phyloP scores from a whole-genome alignment of 2,888 invertebrate genomes.

The Ennomos erosarius region DNA sequence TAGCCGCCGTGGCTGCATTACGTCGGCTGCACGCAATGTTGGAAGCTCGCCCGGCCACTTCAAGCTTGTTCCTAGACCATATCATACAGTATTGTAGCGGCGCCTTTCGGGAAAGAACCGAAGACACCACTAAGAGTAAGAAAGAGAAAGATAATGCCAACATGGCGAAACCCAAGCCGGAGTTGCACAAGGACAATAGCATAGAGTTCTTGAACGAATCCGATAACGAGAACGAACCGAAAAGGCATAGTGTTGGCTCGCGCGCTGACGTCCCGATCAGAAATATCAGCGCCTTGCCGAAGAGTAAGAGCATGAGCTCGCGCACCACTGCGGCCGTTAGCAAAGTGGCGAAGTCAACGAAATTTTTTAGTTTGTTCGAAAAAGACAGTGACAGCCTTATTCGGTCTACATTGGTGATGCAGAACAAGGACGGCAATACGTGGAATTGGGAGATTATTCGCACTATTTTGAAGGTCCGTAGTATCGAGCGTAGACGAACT shows the following conservation, averaged over 20 bases:
- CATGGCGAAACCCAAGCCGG: constrained; percentile 60
- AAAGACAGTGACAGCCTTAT: constrained; percentile 88
- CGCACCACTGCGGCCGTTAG: constrained; percentile 61
- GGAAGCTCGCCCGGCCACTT: constrained; percentile 92
- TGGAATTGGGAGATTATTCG: constrained; percentile 98
- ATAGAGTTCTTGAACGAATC: constrained; percentile 75
- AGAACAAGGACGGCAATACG: constrained; percentile 90
- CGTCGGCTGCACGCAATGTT: constrained; percentile 92
- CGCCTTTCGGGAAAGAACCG: constrained; percentile 63
- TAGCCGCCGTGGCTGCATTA: constrained; percentile 92
- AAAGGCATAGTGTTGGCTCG: constrained; percentile 77
- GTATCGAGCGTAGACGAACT: no score
- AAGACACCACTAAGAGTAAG: constrained; percentile 65
- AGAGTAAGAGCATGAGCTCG: constrained; percentile 79
- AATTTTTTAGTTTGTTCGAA: constrained; percentile 84
- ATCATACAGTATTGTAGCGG: constrained; percentile 87
- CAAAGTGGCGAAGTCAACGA: constrained; percentile 56
- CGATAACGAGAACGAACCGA: constrained; percentile 71
- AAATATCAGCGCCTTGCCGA: constrained; percentile 77
- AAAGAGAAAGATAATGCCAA: constrained; percentile 76
- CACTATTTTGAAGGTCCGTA: constrained; percentile 88
- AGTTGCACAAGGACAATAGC: constrained; percentile 66
- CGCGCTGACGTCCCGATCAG: constrained; percentile 72
- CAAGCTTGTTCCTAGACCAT: constrained; percentile 93
- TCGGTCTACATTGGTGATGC: constrained; percentile 92